Base-by-base conservation (phyloP, 2,797 vertebrate genomes). In the Notamacropus eugenii region DNA sequence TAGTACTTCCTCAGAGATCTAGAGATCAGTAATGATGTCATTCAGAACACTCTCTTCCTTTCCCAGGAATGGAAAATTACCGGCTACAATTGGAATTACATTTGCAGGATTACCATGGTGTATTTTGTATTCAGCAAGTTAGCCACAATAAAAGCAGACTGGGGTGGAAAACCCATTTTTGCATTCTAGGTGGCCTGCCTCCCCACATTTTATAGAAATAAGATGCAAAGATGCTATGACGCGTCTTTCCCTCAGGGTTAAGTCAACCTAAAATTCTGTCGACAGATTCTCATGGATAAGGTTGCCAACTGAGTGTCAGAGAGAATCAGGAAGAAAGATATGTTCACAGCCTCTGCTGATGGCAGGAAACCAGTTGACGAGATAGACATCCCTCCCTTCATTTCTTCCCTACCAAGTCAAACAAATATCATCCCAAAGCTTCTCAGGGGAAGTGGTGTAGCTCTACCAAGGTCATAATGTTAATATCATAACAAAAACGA, bases 291-390 rank as follows among this genome's bases (percentile, higher is more conserved):
- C 0, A 0, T 91, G 93, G 54, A 90, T 59, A 92, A 97, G 94
- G 90, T 92, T 97, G 94, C 97, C 97, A 97, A 97, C 34, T 96
- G 96, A 92, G 93, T 97, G 96, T 97, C 98, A 97, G 92, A 97
- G 55, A 93, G 92, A 96, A 95, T 98, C 96, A 98, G 54, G 93
- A 93, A 90, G 92, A 62, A 97, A 97, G 56, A 93, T 95, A 95
- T 93, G 92, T 19, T 56, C 98, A 59, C 3, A 27, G 94, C 92
- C 95, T 62, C 14, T 58, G 96, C 92, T 50, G 67, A 93, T 93
- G 97, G 90, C 82, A 92, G 94, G 93, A 24, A 62, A 92, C 91
- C 16, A 95, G 52, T 28, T 58, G 92, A 96, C 97, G 92, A 82
- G 97, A 87, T 11, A 87, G 74, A 46, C 40, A 87, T 87, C 11